These are phyloP conservation scores for Yoshiicerus persimilis DNA, from an alignment of 1,140 invertebrate genomes.

Conservation along the genomic window DNA sequence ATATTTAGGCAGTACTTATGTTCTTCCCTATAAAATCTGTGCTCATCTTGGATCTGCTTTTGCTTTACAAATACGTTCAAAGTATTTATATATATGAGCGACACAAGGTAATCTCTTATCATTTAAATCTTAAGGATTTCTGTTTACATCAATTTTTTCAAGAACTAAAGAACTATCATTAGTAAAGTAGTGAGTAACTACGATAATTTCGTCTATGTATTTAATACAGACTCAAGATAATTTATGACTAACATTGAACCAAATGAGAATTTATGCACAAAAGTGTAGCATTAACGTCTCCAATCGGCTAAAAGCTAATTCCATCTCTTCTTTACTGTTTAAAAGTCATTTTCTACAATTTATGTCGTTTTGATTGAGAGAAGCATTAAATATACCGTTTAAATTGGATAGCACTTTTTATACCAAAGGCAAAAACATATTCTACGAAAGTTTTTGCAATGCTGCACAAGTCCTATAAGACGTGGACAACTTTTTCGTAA, in stretches of 20 bases:
- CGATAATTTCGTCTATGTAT: background rate
- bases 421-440: too few species aligned
- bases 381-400: background rate
- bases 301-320: background rate
- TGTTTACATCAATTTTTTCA: background rate
- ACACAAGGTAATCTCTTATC: background rate
- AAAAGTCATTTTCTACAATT: background rate
- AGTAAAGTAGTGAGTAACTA: background rate
- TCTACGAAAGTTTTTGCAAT: too few species aligned
- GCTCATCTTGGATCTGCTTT: background rate
- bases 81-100: too few species aligned
- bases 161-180: background rate
- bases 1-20: background rate
- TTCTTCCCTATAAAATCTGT: background rate
- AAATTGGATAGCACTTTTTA: background rate
- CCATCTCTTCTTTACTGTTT: background rate
- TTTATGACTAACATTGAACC: background rate
- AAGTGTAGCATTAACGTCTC: background rate
- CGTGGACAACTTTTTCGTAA: background rate
- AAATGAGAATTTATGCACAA: slow-evolving; percentile 14
- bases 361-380: background rate
- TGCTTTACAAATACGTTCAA: background rate
- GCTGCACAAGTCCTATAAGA: too few species aligned
- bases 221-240: background rate
- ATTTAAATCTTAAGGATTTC: background rate